These are phyloP conservation scores for Zonitis immaculata DNA, from an alignment of 2,888 invertebrate species.

Conservation along the genomic window DNA sequence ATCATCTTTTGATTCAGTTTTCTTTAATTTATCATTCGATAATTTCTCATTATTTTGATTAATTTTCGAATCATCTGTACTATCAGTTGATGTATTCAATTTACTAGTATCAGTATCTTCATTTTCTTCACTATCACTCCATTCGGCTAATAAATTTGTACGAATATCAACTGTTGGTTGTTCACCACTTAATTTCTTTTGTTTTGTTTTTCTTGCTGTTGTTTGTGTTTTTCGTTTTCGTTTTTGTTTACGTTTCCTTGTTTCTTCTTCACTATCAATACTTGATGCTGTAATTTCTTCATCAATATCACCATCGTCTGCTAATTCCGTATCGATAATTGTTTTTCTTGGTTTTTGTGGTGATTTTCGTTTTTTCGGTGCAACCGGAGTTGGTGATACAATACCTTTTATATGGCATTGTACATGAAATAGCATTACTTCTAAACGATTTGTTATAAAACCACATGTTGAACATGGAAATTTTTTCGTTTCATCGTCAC, in stretches of 20 bases:
- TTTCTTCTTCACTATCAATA: constrained; percentile 26
- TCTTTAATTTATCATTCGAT: constrained; percentile 9
- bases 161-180: constrained; percentile 51
- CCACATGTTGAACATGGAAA: constrained; percentile 32
- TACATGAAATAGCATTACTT: constrained; percentile 69
- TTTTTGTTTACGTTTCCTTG: constrained; percentile 26
- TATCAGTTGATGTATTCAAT: constrained; percentile 45
- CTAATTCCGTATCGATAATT: constrained; percentile 11
- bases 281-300: constrained; percentile 10
- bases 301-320: constrained; percentile 11
- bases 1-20: constrained; percentile 33
- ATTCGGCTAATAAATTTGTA: constrained; percentile 68
- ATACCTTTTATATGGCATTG: constrained; percentile 61
- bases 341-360: constrained; percentile 18
- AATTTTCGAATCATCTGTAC: constrained; percentile 26
- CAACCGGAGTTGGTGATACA: constrained; percentile 29
- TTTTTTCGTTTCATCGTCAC: constrained; percentile 27
- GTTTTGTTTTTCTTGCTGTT: constrained; percentile 33
- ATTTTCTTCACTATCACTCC: constrained; percentile 57
- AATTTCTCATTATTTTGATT: constrained; percentile 14
- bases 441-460: constrained; percentile 64
- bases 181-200: constrained; percentile 14
- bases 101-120: constrained; percentile 9
- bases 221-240: constrained; percentile 22
- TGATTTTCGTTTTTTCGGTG: constrained; percentile 26